A percentile compares a stretch with the other conserved stretches of the same genome.
Evolutionary conservation across 2,888 invertebrate genomes (phyloP).

Genomic region (Drosophila pseudotakahashii): DNA sequence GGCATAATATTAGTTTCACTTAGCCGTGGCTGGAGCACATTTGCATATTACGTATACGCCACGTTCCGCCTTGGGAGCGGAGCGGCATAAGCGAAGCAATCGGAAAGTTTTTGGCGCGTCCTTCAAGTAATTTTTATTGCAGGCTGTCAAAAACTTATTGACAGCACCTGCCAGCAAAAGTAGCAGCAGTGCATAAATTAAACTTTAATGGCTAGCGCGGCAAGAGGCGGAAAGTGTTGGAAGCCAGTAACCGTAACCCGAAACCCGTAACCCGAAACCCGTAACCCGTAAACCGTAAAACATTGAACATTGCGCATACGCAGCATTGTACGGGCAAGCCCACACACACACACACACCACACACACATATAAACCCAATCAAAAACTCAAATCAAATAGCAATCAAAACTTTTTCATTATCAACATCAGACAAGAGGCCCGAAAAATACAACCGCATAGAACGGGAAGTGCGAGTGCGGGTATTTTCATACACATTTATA

Average conservation of each 20-base stretch:
- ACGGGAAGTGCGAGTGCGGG: slow-evolving; percentile 5
- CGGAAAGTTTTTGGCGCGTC: slow-evolving; percentile 42
- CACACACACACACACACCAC: background rate
- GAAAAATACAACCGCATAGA: slow-evolving; percentile 63
- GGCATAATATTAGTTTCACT: slow-evolving; percentile 74
- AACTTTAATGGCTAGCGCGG: slow-evolving; percentile 45
- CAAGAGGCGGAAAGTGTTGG: slow-evolving; percentile 37
- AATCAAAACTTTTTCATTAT: slow-evolving; percentile 79
- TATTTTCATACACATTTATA: slow-evolving; percentile 62
- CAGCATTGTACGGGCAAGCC: slow-evolving; percentile 34
- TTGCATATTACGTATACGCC: slow-evolving; percentile 70
- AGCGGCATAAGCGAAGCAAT: slow-evolving; percentile 18
- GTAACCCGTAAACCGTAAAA: slow-evolving; percentile 1
- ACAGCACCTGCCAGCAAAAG: slow-evolving; percentile 53
- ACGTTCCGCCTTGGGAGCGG: slow-evolving; percentile 31
- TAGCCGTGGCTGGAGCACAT: slow-evolving; percentile 49
- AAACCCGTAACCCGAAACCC: background rate
- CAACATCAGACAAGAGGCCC: slow-evolving; percentile 54
- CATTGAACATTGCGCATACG: slow-evolving; percentile 62
- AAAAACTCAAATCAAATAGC: slow-evolving; percentile 75
- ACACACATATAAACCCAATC: slow-evolving; percentile 32
- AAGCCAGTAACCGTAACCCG: slow-evolving; percentile 7
- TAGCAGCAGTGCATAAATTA: slow-evolving; percentile 47
- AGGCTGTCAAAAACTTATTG: slow-evolving; percentile 65
- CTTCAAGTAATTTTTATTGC: slow-evolving; percentile 46